phyloP scores from a whole-genome alignment of 2,888 invertebrate genomes.

The Punctoribates punctum region DNA sequence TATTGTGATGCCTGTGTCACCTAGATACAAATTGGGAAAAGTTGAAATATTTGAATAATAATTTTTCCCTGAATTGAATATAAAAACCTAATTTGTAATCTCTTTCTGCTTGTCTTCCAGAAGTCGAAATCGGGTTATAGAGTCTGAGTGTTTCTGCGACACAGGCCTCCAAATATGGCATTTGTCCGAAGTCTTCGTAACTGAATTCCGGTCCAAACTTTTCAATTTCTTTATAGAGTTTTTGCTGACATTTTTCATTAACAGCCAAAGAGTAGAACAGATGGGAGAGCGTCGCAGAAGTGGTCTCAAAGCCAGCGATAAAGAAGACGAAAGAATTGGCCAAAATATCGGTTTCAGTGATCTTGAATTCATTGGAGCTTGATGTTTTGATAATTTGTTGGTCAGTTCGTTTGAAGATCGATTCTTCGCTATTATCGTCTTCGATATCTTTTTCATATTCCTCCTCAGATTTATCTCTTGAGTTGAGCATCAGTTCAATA shows the following conservation, averaged over 20 bases:
- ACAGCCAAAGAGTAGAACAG: not conserved
- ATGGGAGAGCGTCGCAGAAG: not conserved
- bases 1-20: constrained; percentile 42
- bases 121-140: constrained; percentile 30
- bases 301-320: constrained; percentile 20
- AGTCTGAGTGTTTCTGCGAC: constrained; percentile 44
- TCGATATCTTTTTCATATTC: not conserved
- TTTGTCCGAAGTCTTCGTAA: not conserved
- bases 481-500: constrained; percentile 22
- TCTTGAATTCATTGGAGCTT: not conserved
- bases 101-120: constrained; percentile 38
- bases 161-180: constrained; percentile 42
- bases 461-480: not conserved
- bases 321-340: constrained; percentile 16
- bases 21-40: not conserved
- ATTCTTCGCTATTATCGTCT: not conserved
- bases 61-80: too few species aligned
- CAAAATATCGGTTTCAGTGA: constrained; percentile 9
- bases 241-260: constrained; percentile 55
- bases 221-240: constrained; percentile 57
- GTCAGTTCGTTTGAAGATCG: not conserved
- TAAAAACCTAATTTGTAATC: constrained; percentile 41
- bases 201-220: constrained; percentile 40
- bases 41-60: too few species aligned
- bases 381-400: not conserved